Evolutionary conservation across 1,140 invertebrate species (phyloP), one percentile per base, ranked within the genome.

Genomic region (Sogatella furcifera): DNA sequence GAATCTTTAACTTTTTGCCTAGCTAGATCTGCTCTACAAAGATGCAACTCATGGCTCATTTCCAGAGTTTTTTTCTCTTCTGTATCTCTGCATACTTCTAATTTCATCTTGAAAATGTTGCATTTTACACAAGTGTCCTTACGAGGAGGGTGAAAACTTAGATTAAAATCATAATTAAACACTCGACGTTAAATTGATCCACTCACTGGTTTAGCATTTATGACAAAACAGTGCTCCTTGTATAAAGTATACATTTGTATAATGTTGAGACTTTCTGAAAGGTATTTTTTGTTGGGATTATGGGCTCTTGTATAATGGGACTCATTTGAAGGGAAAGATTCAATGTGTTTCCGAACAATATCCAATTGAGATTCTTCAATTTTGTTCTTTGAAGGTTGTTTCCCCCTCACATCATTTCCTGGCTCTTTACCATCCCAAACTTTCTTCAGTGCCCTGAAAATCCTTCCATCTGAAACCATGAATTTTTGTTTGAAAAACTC

Each of bases 181-280:
- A 76, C 74, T 62, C 75, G 75, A 61, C 74, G 72, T 57, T 77
- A 77, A 72, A 76, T 75, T 4, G 73, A 74, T 57, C 76, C 73
- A 66, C 76, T 77, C 0, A 78, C 74, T 59, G 68, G 64, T 24
- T 64, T 46, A 15, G n/a, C 19, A 46, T 46, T 46, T 46, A 15
- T 19, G n/a, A 15, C 19, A n/a, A 15, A 19, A 46, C 44, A 46
- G 5, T 75, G 67, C 58, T 57, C 70, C 52, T 66, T 67, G 69
- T 77, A 77, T 68, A 77, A 69, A 24, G 69, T 69, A 61, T 73
- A 76, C 72, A 77, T 76, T 52, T 76, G 73, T 69, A 72, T 75
- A 60, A 76, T 71, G 66, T 69, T 78, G 53, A 78, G 68, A 66
- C 66, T 70, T 9, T 70, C 64, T 55, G 72, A 69, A 66, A 77